Base-by-base conservation (phyloP, 1,140 invertebrate species). In the Procambarus clarkii region DNA sequence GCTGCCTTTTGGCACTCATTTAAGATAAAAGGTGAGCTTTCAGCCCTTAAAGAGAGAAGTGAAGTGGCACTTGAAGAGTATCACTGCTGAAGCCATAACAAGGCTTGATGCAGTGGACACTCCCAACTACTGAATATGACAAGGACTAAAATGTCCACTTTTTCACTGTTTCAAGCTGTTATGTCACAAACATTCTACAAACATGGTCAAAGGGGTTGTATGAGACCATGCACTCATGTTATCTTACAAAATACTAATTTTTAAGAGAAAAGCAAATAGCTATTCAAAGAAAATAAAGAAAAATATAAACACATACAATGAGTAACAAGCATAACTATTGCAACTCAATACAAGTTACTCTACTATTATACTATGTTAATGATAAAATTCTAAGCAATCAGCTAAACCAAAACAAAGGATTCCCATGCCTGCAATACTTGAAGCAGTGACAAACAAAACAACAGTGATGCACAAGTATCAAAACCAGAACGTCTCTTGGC, bases 161-260 rank as follows among this genome's bases (percentile, higher is more conserved):
- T 90, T 90, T 91, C 89, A 87, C 80, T 86, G 90, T 81, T 91
- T 87, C 85, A 91, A 86, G 90, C 90, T 91, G 83, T 92, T 92
- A 92, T 92, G 92, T 92, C 92, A 92, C 92, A 92, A 92, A 92
- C 92, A 92, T 92, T 92, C 92, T 92, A 89, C 83, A 84, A 83
- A 91, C 90, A 91, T 87, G 84, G 90, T 86, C 85, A 86, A 60
- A 69, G 84, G 90, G 85, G 78, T 81, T 87, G 90, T 86, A 78
- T 91, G 85, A 80, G 90, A 87, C 84, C 90, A 91, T 91, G 90
- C 90, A 91, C 84, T 80, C 83, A 85, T 64, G 45, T 79, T 78
- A 71, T 91, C 60, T 82, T 89, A 89, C 34, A 50, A 76, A 54
- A 86, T 50, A 76, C 60, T 64, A 64, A 45, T 86, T 34, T 71